A percentile compares a stretch with the other conserved stretches of the same genome.
These are phyloP conservation scores for Trypoxylon attenuatum DNA, from an alignment of 2,888 invertebrate genomes.

Conservation along the genomic window DNA sequence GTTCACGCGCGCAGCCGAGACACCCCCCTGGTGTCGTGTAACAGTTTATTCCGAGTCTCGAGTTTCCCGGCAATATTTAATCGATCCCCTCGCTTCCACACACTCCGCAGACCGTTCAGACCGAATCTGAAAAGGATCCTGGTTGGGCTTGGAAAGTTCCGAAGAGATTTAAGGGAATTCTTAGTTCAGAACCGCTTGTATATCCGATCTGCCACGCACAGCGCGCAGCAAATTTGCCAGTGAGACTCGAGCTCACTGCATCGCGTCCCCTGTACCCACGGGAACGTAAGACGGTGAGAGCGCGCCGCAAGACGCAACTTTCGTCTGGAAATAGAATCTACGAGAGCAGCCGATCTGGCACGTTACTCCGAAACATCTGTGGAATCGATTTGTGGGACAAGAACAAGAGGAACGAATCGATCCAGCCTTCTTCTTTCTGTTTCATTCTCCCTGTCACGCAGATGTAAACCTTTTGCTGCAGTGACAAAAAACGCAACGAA, in stretches of 20 bases:
- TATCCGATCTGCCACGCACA: neutral
- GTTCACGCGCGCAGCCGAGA: conserved; percentile 33
- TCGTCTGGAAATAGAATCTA: conserved; percentile 43
- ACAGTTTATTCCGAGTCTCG: conserved; percentile 68
- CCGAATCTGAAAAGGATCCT: conserved; percentile 4
- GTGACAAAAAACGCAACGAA: conserved; percentile 21
- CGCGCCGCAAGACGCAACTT: conserved; percentile 16
- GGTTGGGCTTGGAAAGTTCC: neutral
- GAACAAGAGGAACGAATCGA: conserved; percentile 1
- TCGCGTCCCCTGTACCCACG: conserved; percentile 8
- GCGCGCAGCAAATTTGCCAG: neutral
- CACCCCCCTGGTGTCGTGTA: conserved; percentile 66
- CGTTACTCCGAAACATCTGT: conserved; percentile 32
- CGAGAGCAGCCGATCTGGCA: conserved; percentile 23
- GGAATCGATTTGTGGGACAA: conserved; percentile 33
- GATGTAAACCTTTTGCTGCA: neutral
- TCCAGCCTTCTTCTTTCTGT: conserved; percentile 4
- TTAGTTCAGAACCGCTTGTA: neutral
- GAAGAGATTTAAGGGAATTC: neutral
- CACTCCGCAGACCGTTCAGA: conserved; percentile 9
- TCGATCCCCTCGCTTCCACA: conserved; percentile 48
- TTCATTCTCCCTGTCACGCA: conserved; percentile 12
- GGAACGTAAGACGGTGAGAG: conserved; percentile 3
- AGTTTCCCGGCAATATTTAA: conserved; percentile 62
- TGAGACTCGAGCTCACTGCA: neutral